These are phyloP conservation scores for Cercopithecus mona DNA, from an alignment of 2,113 vertebrate genomes.

Conservation along the genomic window DNA sequence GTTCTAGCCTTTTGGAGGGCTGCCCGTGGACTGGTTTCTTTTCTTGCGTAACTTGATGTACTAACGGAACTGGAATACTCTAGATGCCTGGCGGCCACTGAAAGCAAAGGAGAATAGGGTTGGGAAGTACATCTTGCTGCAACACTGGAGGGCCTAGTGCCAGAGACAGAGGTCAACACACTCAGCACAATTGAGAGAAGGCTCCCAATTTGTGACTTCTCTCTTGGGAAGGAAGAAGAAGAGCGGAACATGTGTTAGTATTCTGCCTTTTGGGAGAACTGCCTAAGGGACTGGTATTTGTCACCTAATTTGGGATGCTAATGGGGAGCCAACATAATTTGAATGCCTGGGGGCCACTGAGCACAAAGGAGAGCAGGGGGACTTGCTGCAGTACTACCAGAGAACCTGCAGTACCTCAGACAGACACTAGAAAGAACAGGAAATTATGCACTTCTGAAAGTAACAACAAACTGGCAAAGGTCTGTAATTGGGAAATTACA, in stretches of 20 bases:
- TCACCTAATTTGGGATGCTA: neutral
- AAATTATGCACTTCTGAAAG: neutral
- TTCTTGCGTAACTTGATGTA: neutral
- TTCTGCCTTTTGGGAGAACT: neutral
- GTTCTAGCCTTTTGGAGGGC: neutral
- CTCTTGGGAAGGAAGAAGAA: neutral
- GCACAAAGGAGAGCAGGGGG: neutral
- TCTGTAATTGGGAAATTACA: neutral
- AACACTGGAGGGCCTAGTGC: neutral
- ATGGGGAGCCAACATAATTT: neutral
- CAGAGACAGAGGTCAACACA: neutral
- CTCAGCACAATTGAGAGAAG: neutral
- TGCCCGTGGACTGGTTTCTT: neutral
- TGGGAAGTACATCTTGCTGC: neutral
- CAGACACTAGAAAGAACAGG: constrained; percentile 52
- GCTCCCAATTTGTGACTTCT: neutral
- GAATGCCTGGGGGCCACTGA: neutral
- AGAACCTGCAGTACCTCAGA: constrained; percentile 2
- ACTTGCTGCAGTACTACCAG: neutral
- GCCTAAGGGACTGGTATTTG: neutral
- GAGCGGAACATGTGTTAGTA: neutral
- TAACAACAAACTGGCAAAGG: neutral
- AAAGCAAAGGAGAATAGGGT: neutral
- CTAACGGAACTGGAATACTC: neutral
- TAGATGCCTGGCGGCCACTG: neutral